A percentile compares a stretch with the other conserved stretches of the same genome.
Conservation (phyloP, 2,113 vertebrate genomes). For the Percopsis transmontana region DNA sequence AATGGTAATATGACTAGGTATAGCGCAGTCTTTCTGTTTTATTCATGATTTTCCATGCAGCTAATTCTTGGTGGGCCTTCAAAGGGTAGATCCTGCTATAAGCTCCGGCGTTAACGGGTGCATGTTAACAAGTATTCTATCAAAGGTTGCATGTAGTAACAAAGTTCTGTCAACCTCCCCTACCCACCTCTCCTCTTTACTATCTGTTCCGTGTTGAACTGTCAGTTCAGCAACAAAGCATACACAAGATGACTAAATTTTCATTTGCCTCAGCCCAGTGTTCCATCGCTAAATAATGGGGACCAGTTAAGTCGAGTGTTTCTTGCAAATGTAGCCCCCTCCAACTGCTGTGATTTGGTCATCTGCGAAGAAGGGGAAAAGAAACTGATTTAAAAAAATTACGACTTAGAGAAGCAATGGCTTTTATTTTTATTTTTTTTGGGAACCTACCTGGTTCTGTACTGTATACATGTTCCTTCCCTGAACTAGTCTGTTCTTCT, state of each 20-base stretch:
- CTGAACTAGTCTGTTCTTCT: background rate
- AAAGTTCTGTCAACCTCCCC: conserved; percentile 2
- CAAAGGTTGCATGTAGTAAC: conserved; percentile 24
- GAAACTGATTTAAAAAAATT: background rate
- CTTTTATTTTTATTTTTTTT: conserved; percentile 21
- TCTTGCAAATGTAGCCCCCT: conserved; percentile 24
- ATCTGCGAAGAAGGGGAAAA: conserved; percentile 13
- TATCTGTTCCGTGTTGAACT: conserved; percentile 33
- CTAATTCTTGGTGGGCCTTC: background rate
- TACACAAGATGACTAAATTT: conserved; percentile 17
- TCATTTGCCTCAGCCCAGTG: conserved; percentile 18
- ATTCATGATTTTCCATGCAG: too few species aligned
- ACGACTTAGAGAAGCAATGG: conserved; percentile 38
- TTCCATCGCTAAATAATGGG: conserved; percentile 14
- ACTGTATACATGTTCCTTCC: conserved; percentile 6
- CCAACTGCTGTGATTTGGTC: conserved; percentile 15
- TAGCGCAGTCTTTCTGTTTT: conserved; percentile 42
- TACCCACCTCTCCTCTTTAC: conserved; percentile 3
- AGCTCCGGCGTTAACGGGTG: conserved; percentile 8
- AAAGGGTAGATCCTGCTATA: conserved; percentile 5
- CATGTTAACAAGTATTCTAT: conserved; percentile 30
- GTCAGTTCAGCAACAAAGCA: conserved; percentile 16
- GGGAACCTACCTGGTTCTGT: conserved; percentile 16
- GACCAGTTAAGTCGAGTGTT: conserved; percentile 40
- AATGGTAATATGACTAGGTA: conserved; percentile 49